Conservation (phyloP, 2,797 vertebrate species). For the Danionella dracula region DNA sequence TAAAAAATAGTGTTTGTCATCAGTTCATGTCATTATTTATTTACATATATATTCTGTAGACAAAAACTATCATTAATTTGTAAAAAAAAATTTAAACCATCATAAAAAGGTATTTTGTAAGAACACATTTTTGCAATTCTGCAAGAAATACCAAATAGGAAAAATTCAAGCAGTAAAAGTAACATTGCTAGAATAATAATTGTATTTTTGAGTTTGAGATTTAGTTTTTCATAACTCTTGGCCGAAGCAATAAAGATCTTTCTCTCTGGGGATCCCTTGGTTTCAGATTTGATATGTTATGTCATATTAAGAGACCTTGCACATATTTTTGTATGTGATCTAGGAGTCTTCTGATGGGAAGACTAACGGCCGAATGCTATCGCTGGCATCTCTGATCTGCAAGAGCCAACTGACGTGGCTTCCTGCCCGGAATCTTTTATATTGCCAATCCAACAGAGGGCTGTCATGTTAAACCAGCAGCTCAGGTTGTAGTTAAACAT, state of each 20-base stretch:
- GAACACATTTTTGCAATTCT: too few species aligned
- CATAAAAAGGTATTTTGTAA: too few species aligned
- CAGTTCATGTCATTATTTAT: too few species aligned
- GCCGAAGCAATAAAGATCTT: conserved; percentile 2
- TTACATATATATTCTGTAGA: too few species aligned
- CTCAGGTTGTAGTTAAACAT: conserved; percentile 41
- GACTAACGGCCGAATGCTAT: conserved; percentile 16
- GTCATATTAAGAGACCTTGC: not conserved
- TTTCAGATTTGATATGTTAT: not conserved
- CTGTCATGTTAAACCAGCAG: conserved; percentile 49
- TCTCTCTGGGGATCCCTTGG: conserved; percentile 5
- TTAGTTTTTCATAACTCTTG: not conserved
- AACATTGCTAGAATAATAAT: too few species aligned
- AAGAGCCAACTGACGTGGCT: conserved; percentile 45
- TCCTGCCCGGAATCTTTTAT: conserved; percentile 43
- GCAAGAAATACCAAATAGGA: too few species aligned
- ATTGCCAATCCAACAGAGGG: conserved; percentile 43
- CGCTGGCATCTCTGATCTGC: conserved; percentile 26
- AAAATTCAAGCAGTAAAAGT: too few species aligned
- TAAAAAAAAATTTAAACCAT: too few species aligned
- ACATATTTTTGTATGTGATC: conserved; percentile 13
- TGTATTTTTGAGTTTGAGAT: too few species aligned
- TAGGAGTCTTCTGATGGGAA: conserved; percentile 6
- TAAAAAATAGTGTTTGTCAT: too few species aligned
- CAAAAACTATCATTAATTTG: too few species aligned